phyloP scores from a whole-genome alignment of 2,888 invertebrate genomes.

The Dendrolimus pini region DNA sequence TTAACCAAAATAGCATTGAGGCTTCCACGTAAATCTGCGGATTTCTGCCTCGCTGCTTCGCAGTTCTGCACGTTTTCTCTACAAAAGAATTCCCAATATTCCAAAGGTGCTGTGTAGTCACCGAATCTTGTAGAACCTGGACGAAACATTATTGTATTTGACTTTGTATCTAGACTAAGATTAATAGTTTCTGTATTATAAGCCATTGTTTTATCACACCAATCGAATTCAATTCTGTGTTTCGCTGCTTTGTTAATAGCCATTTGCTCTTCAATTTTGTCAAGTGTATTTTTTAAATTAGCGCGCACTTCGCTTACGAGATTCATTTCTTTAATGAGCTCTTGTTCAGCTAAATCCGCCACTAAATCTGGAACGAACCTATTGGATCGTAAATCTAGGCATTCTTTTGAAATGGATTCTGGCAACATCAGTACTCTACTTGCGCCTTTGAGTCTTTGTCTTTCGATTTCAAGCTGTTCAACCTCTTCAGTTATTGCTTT shows the following conservation, averaged over 20 bases:
- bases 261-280: constrained; percentile 83
- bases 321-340: constrained; percentile 84
- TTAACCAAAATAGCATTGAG: constrained; percentile 84
- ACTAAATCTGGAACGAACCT: constrained; percentile 85
- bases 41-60: constrained; percentile 85
- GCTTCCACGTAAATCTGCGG: constrained; percentile 82
- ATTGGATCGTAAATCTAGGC: constrained; percentile 81
- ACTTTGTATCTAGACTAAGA: constrained; percentile 81
- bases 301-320: constrained; percentile 82
- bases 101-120: constrained; percentile 80
- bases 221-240: constrained; percentile 89
- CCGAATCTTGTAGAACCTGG: constrained; percentile 89
- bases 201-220: constrained; percentile 92
- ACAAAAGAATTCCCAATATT: constrained; percentile 91
- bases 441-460: constrained; percentile 81
- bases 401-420: constrained; percentile 86
- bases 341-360: constrained; percentile 85
- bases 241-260: constrained; percentile 87
- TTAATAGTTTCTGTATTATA: constrained; percentile 85
- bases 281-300: constrained; percentile 77
- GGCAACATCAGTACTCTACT: constrained; percentile 81
- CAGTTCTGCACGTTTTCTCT: constrained; percentile 85
- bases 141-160: constrained; percentile 84
- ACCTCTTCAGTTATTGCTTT: constrained; percentile 83
- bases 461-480: constrained; percentile 79